Conservation (phyloP, 2,888 invertebrate species). For the Blastobasis lacticolella region DNA sequence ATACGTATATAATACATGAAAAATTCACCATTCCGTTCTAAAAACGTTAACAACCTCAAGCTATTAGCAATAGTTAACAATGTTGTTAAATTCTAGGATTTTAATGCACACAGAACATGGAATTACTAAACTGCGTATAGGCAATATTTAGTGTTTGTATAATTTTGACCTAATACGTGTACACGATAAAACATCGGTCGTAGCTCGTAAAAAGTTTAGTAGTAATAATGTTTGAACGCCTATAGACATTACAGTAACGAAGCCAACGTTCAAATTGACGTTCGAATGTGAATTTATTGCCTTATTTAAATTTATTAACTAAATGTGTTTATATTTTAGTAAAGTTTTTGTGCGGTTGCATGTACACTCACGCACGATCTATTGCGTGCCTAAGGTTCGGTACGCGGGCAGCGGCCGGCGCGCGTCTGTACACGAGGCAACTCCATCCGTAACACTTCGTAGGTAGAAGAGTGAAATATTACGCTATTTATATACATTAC, state of each 20-base stretch:
- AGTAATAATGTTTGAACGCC: no score
- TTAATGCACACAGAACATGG: slow-evolving; percentile 66
- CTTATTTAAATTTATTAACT: not conserved
- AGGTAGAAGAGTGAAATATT: no score
- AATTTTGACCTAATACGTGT: slow-evolving; percentile 22
- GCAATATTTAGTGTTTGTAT: slow-evolving; percentile 29
- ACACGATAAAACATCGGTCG: slow-evolving; percentile 19
- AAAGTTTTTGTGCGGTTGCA: slow-evolving; percentile 6
- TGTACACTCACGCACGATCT: not conserved
- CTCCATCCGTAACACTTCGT: not conserved
- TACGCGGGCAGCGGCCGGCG: no score
- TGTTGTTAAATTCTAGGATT: slow-evolving; percentile 68
- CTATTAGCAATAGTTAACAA: slow-evolving; percentile 75
- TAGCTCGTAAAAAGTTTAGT: slow-evolving; percentile 19
- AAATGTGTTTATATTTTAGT: not conserved
- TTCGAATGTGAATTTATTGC: not conserved
- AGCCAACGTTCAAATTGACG: not conserved
- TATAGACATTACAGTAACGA: not conserved
- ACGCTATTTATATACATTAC: not conserved
- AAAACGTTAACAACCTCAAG: slow-evolving; percentile 74
- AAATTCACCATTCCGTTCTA: slow-evolving; percentile 69
- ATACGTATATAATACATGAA: slow-evolving; percentile 59
- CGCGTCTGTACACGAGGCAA: not conserved
- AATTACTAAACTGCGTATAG: slow-evolving; percentile 47
- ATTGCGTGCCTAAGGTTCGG: not conserved